These are phyloP conservation scores for Nixonia krombeini DNA, from an alignment of 1,140 invertebrate genomes.

Conservation along the genomic window DNA sequence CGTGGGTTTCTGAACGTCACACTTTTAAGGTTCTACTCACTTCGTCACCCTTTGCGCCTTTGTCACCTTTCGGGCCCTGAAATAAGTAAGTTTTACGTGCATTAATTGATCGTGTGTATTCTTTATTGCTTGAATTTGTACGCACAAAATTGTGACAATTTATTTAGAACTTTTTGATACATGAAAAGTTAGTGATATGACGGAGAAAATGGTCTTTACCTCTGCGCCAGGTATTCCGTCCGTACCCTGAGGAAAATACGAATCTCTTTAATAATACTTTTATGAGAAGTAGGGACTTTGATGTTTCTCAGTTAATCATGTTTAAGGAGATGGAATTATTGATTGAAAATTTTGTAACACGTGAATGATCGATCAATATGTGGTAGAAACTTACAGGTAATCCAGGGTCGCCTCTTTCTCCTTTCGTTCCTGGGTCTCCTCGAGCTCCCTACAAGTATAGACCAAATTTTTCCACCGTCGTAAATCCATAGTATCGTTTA, in stretches of 20 bases:
- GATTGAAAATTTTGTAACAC: background rate
- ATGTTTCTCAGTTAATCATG: background rate
- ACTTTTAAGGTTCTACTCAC: slow-evolving; percentile 76
- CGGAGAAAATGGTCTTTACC: slow-evolving; percentile 73
- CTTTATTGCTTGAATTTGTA: no score
- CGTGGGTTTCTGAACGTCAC: background rate
- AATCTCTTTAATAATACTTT: slow-evolving; percentile 1
- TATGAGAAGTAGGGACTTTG: background rate
- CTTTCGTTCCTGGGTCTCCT: slow-evolving; percentile 91
- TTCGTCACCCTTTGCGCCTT: slow-evolving; percentile 88
- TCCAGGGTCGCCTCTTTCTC: slow-evolving; percentile 91
- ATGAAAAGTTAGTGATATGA: no score
- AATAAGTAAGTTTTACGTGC: slow-evolving; percentile 53
- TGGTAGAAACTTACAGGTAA: slow-evolving; percentile 89
- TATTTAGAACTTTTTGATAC: no score
- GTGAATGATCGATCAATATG: no score
- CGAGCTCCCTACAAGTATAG: slow-evolving; percentile 83
- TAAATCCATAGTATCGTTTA: no score
- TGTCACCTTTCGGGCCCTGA: slow-evolving; percentile 88
- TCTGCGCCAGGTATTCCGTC: slow-evolving; percentile 92
- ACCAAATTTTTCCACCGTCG: slow-evolving; percentile 33
- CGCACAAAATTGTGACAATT: no score
- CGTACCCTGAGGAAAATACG: slow-evolving; percentile 82
- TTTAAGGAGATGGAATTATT: background rate
- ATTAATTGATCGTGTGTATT: no score